Conservation (phyloP, 92 coral and sea anemone genomes). For the Pocillopora meandrina region DNA sequence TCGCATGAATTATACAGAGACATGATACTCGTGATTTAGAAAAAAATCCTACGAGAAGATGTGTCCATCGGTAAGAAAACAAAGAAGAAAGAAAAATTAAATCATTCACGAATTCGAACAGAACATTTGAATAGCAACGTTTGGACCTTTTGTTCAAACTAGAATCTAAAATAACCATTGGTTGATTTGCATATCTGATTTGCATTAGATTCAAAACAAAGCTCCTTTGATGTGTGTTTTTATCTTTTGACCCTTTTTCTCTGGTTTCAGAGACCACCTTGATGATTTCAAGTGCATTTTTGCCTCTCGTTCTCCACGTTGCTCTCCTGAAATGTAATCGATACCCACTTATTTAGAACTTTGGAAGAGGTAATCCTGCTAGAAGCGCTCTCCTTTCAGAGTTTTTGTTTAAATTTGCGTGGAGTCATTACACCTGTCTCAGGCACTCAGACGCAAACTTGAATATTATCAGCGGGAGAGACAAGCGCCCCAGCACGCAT, state of each 20-base stretch:
- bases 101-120: neutral
- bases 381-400: neutral
- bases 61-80: neutral
- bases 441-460: constrained; percentile 19
- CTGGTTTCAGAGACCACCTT: neutral
- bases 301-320: neutral
- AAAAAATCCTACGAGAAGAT: too few relatives aligned
- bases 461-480: constrained; percentile 23
- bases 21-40: too few relatives aligned
- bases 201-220: constrained; percentile 36
- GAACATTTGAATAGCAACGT: neutral
- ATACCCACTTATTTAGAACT: neutral
- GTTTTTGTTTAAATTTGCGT: constrained; percentile 3
- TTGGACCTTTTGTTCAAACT: neutral
- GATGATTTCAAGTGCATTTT: neutral
- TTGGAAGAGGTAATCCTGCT: neutral
- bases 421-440: constrained; percentile 23
- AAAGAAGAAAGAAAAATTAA: neutral
- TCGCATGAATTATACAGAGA: too few relatives aligned
- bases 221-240: constrained; percentile 18
- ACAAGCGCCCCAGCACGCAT: constrained; percentile 17
- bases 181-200: constrained; percentile 24
- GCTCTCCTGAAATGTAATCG: neutral
- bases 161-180: neutral
- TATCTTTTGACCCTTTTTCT: constrained; percentile 7